Base-by-base conservation (phyloP, 2,113 vertebrate species). In the Cairina moschata region DNA sequence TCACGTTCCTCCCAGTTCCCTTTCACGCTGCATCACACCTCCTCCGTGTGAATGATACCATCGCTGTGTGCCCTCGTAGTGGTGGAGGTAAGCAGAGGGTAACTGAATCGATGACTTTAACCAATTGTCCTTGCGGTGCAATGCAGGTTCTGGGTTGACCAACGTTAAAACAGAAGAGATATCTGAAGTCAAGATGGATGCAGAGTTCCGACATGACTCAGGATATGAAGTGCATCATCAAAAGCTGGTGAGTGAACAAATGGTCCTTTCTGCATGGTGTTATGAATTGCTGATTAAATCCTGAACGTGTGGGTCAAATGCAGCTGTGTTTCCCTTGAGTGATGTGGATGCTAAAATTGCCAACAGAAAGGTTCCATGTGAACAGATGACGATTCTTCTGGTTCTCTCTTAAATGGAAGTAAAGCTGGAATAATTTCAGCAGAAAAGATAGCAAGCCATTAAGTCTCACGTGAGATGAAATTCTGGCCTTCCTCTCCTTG, bases 201-300 rank as follows among this genome's bases (percentile, higher is more conserved):
- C 99, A 0, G 99, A 99, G 88, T 99, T 99, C 94, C 98, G 98
- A 52, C 99, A 99, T 88, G 98, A 99, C 92, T 98, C 99, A 6
- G 99, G 99, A 50, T 99, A 99, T 13, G 99, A 99, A 97, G 99
- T 99, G 82, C 99, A 99, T 97, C 99, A 99, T 97, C 99, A 99
- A 95, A 99, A 99, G 97, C 97, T 99, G 98, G 99, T 99, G 96
- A 80, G 97, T 91, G 38, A 67, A 44, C 20, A 42, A 18, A 17
- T 14, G 28, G 20, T 8, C 32, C 29, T 89, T 86, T 91, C 58
- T 83, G 17, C 7, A 0, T 0, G 0, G 54, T 1, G 0, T 40
- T 69, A 40, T 40, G 40, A 40, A 40, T 40, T 40, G 40, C 59
- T 26, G 46, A 44, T 75, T 80, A 34, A 32, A 0, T 63, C 42